Percentiles rank a stretch among this genome's conserved stretches.
phyloP scores from a whole-genome alignment of 2,113 vertebrate genomes.

The Perca flavescens region DNA sequence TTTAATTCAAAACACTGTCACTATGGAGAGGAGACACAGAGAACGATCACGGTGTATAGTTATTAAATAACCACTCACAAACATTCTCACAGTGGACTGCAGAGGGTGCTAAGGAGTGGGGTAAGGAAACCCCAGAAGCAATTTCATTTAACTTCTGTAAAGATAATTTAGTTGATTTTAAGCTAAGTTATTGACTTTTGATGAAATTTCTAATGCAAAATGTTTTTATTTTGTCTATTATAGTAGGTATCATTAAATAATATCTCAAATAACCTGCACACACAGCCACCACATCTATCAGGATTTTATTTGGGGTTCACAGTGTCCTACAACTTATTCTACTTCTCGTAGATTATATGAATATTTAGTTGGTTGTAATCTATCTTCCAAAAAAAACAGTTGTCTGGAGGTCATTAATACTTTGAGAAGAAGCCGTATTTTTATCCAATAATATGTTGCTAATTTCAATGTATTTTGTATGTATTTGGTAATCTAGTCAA shows the following conservation, averaged over 20 bases:
- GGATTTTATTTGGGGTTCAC: background rate
- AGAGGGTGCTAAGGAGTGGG: conserved; percentile 12
- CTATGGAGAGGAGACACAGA: background rate
- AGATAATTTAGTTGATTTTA: background rate
- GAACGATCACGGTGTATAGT: background rate
- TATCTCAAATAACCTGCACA: background rate
- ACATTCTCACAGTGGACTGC: background rate
- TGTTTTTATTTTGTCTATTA: background rate
- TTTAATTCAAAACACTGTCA: background rate
- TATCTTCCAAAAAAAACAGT: background rate
- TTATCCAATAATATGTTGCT: background rate
- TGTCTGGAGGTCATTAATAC: background rate
- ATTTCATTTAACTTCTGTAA: background rate
- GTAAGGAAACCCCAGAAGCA: background rate
- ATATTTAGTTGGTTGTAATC: background rate
- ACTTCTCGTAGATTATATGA: background rate
- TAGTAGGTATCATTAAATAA: background rate
- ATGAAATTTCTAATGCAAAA: background rate
- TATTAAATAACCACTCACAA: no score
- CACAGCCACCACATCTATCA: background rate
- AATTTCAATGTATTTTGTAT: background rate
- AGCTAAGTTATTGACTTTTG: background rate
- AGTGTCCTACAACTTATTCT: background rate
- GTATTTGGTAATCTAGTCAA: background rate
- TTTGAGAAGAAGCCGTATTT: background rate